Conservation (phyloP, 2,888 invertebrate genomes). For the Ceramica pisi region DNA sequence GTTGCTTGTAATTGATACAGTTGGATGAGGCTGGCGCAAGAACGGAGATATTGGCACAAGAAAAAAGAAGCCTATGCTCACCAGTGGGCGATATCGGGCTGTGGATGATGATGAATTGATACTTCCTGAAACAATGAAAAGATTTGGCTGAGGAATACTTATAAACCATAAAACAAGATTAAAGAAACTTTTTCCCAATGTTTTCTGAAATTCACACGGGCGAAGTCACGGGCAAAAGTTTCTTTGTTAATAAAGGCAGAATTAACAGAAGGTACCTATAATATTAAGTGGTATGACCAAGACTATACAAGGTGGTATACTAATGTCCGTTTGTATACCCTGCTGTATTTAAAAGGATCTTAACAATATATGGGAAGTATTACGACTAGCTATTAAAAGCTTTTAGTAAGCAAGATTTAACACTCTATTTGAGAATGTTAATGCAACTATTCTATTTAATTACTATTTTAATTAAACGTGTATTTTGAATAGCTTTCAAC, state of each 20-base stretch:
- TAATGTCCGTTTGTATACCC: slow-evolving; percentile 13
- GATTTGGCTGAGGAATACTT: not conserved
- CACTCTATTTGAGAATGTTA: slow-evolving; percentile 7
- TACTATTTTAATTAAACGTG: not conserved
- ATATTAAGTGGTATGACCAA: not conserved
- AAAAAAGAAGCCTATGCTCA: too few relatives aligned
- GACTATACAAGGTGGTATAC: not conserved
- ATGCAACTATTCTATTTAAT: not conserved
- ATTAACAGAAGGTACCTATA: not conserved
- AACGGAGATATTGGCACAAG: too few relatives aligned
- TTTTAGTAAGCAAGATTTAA: slow-evolving; percentile 26
- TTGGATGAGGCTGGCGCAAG: too few relatives aligned
- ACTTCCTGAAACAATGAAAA: too few relatives aligned
- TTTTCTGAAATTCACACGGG: not conserved
- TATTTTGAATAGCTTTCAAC: not conserved
- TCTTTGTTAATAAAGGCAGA: slow-evolving; percentile 13
- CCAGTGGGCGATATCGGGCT: too few relatives aligned
- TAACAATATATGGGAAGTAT: slow-evolving; percentile 41
- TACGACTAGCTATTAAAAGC: slow-evolving; percentile 39
- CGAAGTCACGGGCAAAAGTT: not conserved
- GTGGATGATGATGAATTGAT: too few relatives aligned
- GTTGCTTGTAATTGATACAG: too few relatives aligned
- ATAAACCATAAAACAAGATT: not conserved
- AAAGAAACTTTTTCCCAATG: not conserved
- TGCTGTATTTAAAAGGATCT: slow-evolving; percentile 31